These are phyloP conservation scores for Nomada lathburiana DNA, from an alignment of 2,888 invertebrate species.

Conservation along the genomic window DNA sequence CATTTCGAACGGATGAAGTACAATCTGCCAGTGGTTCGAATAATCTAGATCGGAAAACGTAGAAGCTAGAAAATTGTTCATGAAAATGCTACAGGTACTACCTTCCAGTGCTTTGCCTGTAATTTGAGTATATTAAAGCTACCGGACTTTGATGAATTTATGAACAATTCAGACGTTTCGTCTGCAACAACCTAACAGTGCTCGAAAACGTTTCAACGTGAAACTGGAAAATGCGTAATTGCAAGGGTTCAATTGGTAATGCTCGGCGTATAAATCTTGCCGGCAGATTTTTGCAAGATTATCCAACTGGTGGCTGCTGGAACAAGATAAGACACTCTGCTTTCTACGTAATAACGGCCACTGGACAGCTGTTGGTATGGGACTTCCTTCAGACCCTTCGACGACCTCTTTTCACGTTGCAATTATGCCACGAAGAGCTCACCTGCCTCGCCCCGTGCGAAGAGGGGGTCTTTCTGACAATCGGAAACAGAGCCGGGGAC, in stretches of 20 bases:
- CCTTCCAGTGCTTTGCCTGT: too few species aligned
- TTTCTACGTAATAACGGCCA: constrained; percentile 93
- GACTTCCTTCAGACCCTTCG: constrained; percentile 94
- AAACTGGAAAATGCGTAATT: background rate
- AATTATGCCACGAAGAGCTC: constrained; percentile 89
- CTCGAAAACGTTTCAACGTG: too few species aligned
- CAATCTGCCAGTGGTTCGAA: too few species aligned
- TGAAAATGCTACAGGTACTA: too few species aligned
- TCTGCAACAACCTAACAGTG: too few species aligned
- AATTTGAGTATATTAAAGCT: too few species aligned
- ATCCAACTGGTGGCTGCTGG: constrained; percentile 86
- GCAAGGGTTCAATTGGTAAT: background rate
- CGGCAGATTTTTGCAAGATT: constrained; percentile 25
- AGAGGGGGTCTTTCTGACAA: constrained; percentile 88
- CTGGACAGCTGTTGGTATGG: constrained; percentile 95
- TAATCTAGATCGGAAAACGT: too few species aligned
- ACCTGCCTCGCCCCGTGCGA: constrained; percentile 90
- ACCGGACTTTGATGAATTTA: too few species aligned
- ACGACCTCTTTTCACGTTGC: constrained; percentile 91
- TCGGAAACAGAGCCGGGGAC: constrained; percentile 92
- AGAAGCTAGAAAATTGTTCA: too few species aligned
- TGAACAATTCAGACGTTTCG: too few species aligned
- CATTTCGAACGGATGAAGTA: too few species aligned
- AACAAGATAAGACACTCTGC: constrained; percentile 91
- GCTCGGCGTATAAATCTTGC: background rate